Conservation (phyloP, 2,797 vertebrate species). For the Propithecus deckenii region DNA sequence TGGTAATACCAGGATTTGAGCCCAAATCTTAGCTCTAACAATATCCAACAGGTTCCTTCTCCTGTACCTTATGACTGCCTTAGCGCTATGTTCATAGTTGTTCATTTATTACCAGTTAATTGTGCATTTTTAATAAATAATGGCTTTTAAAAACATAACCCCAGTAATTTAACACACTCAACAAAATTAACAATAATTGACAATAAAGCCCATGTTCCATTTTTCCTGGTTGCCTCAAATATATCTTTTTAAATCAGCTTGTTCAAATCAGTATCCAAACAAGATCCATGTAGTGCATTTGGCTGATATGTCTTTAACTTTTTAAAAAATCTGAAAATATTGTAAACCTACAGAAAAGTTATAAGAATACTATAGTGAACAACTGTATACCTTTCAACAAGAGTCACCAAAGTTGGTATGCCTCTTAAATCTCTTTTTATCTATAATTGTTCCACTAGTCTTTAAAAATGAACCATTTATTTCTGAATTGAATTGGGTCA, state of each 20-base stretch:
- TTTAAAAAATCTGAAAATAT: not conserved
- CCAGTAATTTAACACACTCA: not conserved
- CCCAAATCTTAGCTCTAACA: not conserved
- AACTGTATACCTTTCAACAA: not conserved
- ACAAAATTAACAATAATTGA: not conserved
- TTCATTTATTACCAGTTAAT: not conserved
- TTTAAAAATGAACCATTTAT: not conserved
- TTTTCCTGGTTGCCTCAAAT: not conserved
- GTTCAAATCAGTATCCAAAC: not conserved
- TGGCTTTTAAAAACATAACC: not conserved
- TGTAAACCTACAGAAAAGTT: conserved; percentile 30
- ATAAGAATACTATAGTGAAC: not conserved
- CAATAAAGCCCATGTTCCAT: not conserved
- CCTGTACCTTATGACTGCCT: not conserved
- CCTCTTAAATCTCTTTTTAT: not conserved
- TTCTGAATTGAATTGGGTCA: conserved; percentile 26
- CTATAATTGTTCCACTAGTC: not conserved
- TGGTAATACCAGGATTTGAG: not conserved
- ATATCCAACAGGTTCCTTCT: not conserved
- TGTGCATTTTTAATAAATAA: not conserved
- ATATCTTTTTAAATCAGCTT: not conserved
- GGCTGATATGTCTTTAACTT: not conserved
- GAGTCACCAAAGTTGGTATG: not conserved
- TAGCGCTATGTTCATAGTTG: not conserved
- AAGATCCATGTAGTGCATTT: not conserved